Base-by-base conservation (phyloP, 1,140 invertebrate genomes). In the Bombus difficillimus region DNA sequence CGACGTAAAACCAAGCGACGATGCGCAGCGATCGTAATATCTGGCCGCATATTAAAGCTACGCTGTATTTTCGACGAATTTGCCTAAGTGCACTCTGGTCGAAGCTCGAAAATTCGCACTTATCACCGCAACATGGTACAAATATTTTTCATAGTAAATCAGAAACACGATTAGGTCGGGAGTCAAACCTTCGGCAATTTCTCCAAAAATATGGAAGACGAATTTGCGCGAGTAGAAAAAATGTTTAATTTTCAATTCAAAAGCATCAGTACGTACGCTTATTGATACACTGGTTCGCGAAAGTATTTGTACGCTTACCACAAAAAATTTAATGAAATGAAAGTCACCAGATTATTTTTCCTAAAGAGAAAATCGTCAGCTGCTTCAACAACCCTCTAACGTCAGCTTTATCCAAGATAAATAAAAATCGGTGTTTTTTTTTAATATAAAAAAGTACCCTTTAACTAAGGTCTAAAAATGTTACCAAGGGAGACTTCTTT, bases 21-120 rank as follows among this genome's bases (percentile, higher is more conserved):
- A 43, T 37, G 28, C 37, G 13, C 69, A 66, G 66, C 79, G 88
- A 78, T 88, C 64, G 59, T 64, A 78, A 86, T 82, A 62, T 69
- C 57, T 15, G 25, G 34, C 37, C 41, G 68, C 74, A 64, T 89
- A 71, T 88, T 82, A 88, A 88, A 64, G 47, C 68, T 53, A 74
- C 83, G 41, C 13, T 53, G 62, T 41, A 72, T 85, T 85, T 80
- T 62, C 83, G 69, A 78, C 74, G 77, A 73, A 85, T 85, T 80
- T 69, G 53, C 77, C 41, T 80, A 80, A 80, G 83, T 73, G 83
- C 83, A 47, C 53, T 59, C 2, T 47, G 8, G 8, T 22, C 39
- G 62, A 25, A 53, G n/a, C 66, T 13, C 32, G 77, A 85, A 80
- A 73, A 59, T 80, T 85, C 39, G 2, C 41, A 22, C 74, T 62